Evolutionary conservation across 2,113 vertebrate genomes (phyloP).

Genomic region (Pteruthius melanotis): DNA sequence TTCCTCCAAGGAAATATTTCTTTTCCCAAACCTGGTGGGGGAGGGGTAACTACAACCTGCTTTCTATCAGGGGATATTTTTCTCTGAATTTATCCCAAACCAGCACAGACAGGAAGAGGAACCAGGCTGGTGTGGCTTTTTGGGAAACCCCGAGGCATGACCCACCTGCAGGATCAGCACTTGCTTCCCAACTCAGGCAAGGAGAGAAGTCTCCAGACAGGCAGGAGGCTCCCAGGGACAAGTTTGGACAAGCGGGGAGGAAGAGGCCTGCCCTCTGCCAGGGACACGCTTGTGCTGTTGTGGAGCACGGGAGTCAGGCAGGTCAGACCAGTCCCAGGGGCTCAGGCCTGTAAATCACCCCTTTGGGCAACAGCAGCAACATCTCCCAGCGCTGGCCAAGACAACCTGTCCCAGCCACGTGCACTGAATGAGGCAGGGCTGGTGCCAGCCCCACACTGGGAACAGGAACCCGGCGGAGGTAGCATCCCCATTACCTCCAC

Average conservation of each 20-base stretch:
- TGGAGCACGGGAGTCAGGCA: background rate
- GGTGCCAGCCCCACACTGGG: rapidly evolving
- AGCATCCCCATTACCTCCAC: background rate
- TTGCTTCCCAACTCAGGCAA: background rate
- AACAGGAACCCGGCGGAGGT: background rate
- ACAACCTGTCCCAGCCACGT: rapidly evolving
- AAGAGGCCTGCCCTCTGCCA: background rate
- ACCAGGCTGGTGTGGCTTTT: background rate
- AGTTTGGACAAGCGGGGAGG: background rate
- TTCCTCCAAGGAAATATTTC: no score
- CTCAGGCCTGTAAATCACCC: background rate
- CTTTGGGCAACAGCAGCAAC: background rate
- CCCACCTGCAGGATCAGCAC: background rate
- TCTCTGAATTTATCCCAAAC: no score
- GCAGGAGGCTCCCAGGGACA: background rate
- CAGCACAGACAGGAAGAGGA: background rate
- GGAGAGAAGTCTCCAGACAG: background rate
- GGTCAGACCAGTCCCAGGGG: conserved; percentile 7
- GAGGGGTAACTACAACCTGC: no score
- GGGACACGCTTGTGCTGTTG: background rate
- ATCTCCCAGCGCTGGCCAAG: background rate
- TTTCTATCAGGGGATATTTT: no score
- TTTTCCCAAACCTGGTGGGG: no score
- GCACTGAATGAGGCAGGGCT: background rate
- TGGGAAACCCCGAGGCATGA: background rate